Evolutionary conservation across 2,113 vertebrate species (phyloP).

Genomic region (Eretmochelys imbricata): DNA sequence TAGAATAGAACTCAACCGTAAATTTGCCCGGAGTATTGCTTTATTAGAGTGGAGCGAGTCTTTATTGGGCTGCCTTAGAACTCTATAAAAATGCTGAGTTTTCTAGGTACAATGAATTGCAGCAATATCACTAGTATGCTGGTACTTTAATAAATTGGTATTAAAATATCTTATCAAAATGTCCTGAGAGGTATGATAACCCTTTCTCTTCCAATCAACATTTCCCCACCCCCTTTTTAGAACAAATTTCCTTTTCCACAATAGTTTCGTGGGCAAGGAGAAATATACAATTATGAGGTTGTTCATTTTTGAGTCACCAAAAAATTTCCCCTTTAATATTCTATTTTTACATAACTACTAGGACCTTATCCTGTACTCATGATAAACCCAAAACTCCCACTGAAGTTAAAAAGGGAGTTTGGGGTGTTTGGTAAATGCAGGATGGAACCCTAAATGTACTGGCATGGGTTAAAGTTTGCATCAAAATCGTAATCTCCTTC

Average conservation of each 20-base stretch:
- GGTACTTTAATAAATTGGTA: conserved; percentile 89
- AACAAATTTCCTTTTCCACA: conserved; percentile 69
- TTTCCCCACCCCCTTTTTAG: conserved; percentile 22
- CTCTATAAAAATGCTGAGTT: conserved; percentile 90
- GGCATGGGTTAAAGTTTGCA: neutral
- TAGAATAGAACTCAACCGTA: conserved; percentile 91
- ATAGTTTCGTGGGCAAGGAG: conserved; percentile 52
- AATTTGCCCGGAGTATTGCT: conserved; percentile 89
- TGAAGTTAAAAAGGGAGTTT: neutral
- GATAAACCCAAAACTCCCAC: conserved; percentile 20
- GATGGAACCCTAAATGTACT: neutral
- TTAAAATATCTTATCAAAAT: conserved; percentile 90
- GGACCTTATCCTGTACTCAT: conserved; percentile 19
- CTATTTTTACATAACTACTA: conserved; percentile 58
- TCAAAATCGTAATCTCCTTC: neutral
- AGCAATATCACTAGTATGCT: conserved; percentile 85
- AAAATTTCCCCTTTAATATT: conserved; percentile 62
- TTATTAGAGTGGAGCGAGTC: conserved; percentile 89
- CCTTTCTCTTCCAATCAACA: conserved; percentile 80
- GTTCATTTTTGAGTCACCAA: conserved; percentile 68
- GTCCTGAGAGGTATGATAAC: conserved; percentile 84
- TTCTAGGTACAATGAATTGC: conserved; percentile 88
- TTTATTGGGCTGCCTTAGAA: conserved; percentile 89
- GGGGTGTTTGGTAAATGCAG: neutral
- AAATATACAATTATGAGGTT: conserved; percentile 42